Evolutionary conservation across 2,888 invertebrate genomes (phyloP).

Genomic region (Napeogenes inachia): DNA sequence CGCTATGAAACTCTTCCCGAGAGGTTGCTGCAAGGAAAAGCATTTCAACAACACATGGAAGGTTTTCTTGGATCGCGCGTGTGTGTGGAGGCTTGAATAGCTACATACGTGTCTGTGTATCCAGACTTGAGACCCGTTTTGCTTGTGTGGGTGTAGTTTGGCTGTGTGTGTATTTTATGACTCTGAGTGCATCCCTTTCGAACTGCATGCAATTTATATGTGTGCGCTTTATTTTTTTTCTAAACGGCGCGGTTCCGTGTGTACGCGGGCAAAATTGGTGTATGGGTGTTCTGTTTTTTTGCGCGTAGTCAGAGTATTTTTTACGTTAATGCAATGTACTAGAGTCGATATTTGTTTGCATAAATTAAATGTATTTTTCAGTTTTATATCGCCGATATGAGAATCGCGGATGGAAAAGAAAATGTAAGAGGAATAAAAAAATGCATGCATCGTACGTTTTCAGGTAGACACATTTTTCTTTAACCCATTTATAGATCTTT

Average conservation of each 20-base stretch:
- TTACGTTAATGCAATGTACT: conserved; percentile 30
- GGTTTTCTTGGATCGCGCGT: conserved; percentile 60
- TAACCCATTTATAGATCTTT: conserved; percentile 73
- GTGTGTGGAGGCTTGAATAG: conserved; percentile 55
- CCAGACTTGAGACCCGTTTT: conserved; percentile 47
- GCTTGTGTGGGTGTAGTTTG: conserved; percentile 32
- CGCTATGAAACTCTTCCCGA: conserved; percentile 78
- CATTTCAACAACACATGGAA: conserved; percentile 74
- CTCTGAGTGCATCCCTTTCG: conserved; percentile 78
- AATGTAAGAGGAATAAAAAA: conserved; percentile 74
- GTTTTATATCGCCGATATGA: conserved; percentile 78
- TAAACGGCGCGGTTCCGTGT: conserved; percentile 61
- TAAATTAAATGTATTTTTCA: conserved; percentile 70
- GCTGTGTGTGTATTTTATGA: conserved; percentile 72
- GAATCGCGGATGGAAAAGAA: conserved; percentile 77
- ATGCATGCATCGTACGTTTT: conserved; percentile 74
- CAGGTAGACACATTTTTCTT: conserved; percentile 78
- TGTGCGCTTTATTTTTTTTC: conserved; percentile 75
- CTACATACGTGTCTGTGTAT: conserved; percentile 49
- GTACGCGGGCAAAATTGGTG: conserved; percentile 53
- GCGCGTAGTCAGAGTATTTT: conserved; percentile 35
- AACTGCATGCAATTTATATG: conserved; percentile 75
- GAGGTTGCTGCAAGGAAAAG: conserved; percentile 78
- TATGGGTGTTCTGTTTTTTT: conserved; percentile 67
- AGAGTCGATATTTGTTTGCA: conserved; percentile 44